Evolutionary conservation across 2,888 invertebrate genomes (phyloP).

Genomic region (Ceraclea dissimilis): DNA sequence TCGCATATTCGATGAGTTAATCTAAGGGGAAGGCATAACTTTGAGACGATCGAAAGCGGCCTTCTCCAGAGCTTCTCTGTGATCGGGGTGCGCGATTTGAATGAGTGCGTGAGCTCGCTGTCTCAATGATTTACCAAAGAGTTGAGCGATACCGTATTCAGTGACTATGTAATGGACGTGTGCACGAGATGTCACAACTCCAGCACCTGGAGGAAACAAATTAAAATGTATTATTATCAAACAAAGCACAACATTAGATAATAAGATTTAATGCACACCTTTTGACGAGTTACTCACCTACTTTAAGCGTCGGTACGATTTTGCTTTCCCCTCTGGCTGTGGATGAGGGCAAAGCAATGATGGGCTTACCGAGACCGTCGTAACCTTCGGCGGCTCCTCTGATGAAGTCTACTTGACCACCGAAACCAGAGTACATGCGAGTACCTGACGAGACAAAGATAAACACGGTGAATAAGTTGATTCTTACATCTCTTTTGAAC

Average conservation of each 20-base stretch:
- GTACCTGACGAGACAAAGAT: slow-evolving; percentile 37
- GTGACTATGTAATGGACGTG: slow-evolving; percentile 93
- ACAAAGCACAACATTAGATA: too few relatives aligned
- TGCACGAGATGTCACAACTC: slow-evolving; percentile 87
- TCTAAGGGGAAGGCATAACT: slow-evolving; percentile 60
- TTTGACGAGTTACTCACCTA: slow-evolving; percentile 56
- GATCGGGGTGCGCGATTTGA: slow-evolving; percentile 82
- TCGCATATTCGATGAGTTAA: not conserved
- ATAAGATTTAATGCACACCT: too few relatives aligned
- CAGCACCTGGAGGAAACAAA: slow-evolving; percentile 59
- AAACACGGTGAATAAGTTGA: not conserved
- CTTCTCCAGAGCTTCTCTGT: slow-evolving; percentile 75
- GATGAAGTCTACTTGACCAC: slow-evolving; percentile 92
- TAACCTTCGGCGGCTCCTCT: slow-evolving; percentile 78
- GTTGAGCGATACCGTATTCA: slow-evolving; percentile 80
- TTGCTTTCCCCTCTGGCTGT: slow-evolving; percentile 75
- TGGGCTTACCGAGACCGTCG: slow-evolving; percentile 85
- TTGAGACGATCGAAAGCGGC: slow-evolving; percentile 79
- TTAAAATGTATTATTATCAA: not conserved
- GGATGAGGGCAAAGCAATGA: slow-evolving; percentile 79
- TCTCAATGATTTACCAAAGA: slow-evolving; percentile 84
- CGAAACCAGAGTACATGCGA: slow-evolving; percentile 75
- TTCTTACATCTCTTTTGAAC: not conserved
- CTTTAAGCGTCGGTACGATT: slow-evolving; percentile 74
- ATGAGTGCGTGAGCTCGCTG: slow-evolving; percentile 88